Evolutionary conservation across 35 echinoderm and acorn worm species (phyloP).

Genomic region (Apostichopus californicus): DNA sequence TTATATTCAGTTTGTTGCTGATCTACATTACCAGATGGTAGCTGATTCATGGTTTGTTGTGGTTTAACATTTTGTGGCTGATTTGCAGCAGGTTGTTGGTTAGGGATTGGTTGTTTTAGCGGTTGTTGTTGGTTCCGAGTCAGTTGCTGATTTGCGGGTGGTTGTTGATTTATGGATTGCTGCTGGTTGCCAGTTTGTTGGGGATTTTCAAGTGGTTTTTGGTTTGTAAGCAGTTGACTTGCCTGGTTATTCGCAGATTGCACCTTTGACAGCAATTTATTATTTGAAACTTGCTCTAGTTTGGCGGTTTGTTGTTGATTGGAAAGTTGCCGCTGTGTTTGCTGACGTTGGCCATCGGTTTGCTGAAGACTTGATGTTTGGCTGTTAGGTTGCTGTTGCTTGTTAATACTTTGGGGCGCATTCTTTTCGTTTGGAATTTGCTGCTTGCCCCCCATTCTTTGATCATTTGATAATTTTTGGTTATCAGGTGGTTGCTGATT

Average conservation of each 20-base stretch:
- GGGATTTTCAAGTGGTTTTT: not conserved
- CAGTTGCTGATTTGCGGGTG: not conserved
- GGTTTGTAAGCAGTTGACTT: not conserved
- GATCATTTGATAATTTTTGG: no score
- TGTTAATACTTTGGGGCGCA: no score
- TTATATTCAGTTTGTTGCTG: not conserved
- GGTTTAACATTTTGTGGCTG: not conserved
- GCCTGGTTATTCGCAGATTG: not conserved
- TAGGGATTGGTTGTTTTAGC: not conserved
- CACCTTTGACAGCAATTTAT: not conserved
- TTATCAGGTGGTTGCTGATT: no score
- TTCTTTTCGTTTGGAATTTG: no score
- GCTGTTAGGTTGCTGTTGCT: not conserved
- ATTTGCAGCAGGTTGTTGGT: not conserved
- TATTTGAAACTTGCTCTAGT: not conserved
- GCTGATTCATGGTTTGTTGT: not conserved
- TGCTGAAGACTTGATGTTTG: not conserved
- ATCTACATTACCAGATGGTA: not conserved
- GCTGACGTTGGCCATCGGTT: not conserved
- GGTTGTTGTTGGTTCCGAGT: not conserved
- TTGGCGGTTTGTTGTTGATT: not conserved
- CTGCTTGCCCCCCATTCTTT: no score
- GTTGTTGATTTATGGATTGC: constrained; percentile 20
- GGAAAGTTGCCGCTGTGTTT: not conserved
- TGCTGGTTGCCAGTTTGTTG: not conserved